phyloP scores from a whole-genome alignment of 2,113 vertebrate species.

The Nerophis ophidion region DNA sequence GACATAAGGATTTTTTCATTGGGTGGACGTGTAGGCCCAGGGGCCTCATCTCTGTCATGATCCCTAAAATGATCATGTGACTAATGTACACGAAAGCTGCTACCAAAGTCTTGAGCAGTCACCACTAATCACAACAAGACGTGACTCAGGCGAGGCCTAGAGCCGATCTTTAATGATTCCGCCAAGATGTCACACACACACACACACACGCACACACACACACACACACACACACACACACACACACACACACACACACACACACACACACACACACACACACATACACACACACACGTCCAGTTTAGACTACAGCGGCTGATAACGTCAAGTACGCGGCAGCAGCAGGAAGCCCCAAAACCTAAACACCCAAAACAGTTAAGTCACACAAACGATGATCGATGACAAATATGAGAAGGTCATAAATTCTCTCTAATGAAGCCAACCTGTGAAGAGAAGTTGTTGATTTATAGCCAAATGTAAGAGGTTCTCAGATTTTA shows the following conservation, averaged over 20 bases:
- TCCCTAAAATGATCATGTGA: conserved; percentile 27
- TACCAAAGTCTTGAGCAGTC: not conserved
- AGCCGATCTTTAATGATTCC: conserved; percentile 59
- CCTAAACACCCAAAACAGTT: conserved; percentile 59
- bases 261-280: too few species aligned
- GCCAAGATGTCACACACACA: conserved; percentile 32
- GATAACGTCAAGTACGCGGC: conserved; percentile 67
- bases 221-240: too few species aligned
- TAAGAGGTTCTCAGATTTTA: too few species aligned
- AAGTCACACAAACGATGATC: conserved; percentile 60
- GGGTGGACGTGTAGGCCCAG: conserved; percentile 55
- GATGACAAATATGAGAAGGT: conserved; percentile 22
- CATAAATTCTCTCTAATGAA: conserved; percentile 36
- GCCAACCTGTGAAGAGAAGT: conserved; percentile 3
- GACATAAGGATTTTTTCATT: conserved; percentile 73
- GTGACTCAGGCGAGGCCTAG: conserved; percentile 58
- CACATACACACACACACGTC: conserved; percentile 31
- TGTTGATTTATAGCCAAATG: too few species aligned
- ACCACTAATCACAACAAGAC: conserved; percentile 17
- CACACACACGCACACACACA: too few species aligned
- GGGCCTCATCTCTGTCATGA: conserved; percentile 52
- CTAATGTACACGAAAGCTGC: not conserved
- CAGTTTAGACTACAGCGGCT: conserved; percentile 68
- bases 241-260: too few species aligned
- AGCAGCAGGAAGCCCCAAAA: conserved; percentile 51